Evolutionary conservation across 1,140 invertebrate genomes (phyloP).

Genomic region (Elysia chlorotica): DNA sequence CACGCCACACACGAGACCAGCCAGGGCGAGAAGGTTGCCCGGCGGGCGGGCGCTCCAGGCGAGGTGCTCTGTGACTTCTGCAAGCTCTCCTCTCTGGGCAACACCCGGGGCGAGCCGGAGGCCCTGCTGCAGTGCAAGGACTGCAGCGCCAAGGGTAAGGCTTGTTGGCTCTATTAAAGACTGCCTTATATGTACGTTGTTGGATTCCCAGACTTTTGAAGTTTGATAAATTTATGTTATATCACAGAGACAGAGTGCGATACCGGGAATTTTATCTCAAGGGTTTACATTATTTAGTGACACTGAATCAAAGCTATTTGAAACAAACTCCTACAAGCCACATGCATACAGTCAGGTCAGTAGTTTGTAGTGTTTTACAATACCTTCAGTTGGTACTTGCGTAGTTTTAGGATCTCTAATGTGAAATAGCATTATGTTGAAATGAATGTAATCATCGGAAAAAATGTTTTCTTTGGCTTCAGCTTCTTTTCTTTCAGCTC

Average conservation of each 20-base stretch:
- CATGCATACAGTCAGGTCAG: too few relatives aligned
- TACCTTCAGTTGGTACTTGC: too few relatives aligned
- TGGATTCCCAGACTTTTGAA: background rate
- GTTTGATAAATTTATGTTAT: background rate
- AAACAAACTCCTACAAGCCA: too few relatives aligned
- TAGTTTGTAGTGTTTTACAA: too few relatives aligned
- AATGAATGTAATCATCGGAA: too few relatives aligned
- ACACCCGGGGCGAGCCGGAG: constrained; percentile 68
- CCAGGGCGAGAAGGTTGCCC: constrained; percentile 23
- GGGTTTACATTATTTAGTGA: background rate
- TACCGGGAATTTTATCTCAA: background rate
- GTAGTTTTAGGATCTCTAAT: too few relatives aligned
- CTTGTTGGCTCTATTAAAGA: background rate
- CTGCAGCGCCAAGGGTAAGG: constrained; percentile 77
- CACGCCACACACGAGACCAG: too few relatives aligned
- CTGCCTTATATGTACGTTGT: too few relatives aligned
- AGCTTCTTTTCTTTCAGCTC: too few relatives aligned
- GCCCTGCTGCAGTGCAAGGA: constrained; percentile 76
- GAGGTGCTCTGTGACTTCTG: constrained; percentile 61
- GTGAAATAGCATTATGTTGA: too few relatives aligned
- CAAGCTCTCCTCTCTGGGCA: constrained; percentile 54
- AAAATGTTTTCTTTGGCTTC: too few relatives aligned
- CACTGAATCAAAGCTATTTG: background rate
- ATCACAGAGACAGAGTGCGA: too few relatives aligned
- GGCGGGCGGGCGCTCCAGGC: background rate